phyloP scores from a whole-genome alignment of 2,113 vertebrate species.

The Manacus vitellinus region DNA sequence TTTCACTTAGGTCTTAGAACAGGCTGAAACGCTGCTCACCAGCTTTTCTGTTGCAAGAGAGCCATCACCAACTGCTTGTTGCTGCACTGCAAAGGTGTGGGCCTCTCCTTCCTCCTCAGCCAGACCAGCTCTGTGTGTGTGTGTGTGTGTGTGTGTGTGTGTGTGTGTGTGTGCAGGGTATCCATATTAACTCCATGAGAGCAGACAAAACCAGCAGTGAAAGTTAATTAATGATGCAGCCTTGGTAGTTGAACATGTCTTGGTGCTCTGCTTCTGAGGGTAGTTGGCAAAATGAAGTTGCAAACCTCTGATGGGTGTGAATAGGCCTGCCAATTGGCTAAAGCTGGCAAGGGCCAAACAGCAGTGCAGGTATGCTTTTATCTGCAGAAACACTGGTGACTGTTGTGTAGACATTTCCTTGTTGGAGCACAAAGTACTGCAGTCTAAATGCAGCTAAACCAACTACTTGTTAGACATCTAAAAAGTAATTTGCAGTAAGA shows the following conservation, averaged over 20 bases:
- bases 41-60: background rate
- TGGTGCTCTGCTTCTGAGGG: background rate
- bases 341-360: background rate
- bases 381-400: background rate
- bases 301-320: background rate
- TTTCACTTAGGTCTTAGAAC: background rate
- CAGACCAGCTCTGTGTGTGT: background rate
- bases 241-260: background rate
- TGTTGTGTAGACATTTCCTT: background rate
- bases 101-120: background rate
- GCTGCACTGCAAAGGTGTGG: background rate
- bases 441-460: background rate
- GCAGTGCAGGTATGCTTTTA: background rate
- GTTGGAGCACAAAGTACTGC: background rate
- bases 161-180: background rate
- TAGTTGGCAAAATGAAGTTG: background rate
- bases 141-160: background rate
- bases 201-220: rapidly evolving
- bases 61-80: background rate
- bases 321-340: background rate
- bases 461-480: background rate
- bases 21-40: background rate
- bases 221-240: background rate
- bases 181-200: background rate
- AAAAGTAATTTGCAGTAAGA: background rate